Conservation (phyloP, 2,113 vertebrate species). For the Cinclus mexicanus region DNA sequence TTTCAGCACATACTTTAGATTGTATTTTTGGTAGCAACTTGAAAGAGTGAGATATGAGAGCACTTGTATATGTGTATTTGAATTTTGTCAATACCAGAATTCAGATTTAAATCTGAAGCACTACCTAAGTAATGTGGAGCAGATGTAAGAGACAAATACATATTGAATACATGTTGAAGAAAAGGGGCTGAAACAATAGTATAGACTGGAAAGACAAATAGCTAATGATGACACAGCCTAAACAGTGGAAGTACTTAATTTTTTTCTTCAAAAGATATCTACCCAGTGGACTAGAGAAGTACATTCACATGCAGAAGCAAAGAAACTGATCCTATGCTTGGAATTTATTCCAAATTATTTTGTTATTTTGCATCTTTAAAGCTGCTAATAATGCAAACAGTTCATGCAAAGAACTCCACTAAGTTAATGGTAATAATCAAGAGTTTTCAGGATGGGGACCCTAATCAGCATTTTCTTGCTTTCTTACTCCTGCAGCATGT, state of each 20-base stretch:
- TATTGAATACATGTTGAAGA: neutral
- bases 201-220: neutral
- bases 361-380: neutral
- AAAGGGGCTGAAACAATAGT: neutral
- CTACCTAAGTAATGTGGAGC: neutral
- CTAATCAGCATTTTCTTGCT: neutral
- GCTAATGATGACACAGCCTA: neutral
- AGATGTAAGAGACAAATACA: neutral
- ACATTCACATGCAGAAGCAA: neutral
- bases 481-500: constrained; percentile 33
- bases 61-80: neutral
- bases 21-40: neutral
- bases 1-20: neutral
- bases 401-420: neutral
- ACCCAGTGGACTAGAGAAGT: neutral
- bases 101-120: neutral
- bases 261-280: neutral
- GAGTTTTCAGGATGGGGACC: neutral
- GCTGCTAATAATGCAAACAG: neutral
- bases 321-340: neutral
- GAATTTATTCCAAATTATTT: neutral
- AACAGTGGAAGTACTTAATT: neutral
- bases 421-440: neutral
- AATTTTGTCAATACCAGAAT: neutral
- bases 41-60: neutral